Conservation (phyloP, 2,888 invertebrate genomes). For the Ditylenchus weischeri region DNA sequence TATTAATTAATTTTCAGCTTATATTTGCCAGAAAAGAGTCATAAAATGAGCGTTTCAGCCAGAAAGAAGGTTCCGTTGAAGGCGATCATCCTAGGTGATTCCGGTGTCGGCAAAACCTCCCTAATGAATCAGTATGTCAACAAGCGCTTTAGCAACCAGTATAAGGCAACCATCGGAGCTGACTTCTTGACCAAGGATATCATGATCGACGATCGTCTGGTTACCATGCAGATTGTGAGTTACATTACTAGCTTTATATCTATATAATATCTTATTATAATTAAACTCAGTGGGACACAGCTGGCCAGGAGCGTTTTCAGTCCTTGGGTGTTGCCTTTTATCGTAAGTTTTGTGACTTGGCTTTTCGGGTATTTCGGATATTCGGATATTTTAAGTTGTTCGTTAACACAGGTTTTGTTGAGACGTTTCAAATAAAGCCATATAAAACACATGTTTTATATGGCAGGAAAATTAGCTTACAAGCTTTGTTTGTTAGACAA, state of each 20-base stretch:
- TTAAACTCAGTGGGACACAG: constrained; percentile 81
- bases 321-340: constrained; percentile 98
- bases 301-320: constrained; percentile 98
- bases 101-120: constrained; percentile 93
- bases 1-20: too few relatives aligned
- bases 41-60: constrained; percentile 3
- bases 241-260: background rate
- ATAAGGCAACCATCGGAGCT: constrained; percentile 98
- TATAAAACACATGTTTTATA: too few relatives aligned
- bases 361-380: too few relatives aligned
- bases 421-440: too few relatives aligned
- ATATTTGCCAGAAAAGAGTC: too few relatives aligned
- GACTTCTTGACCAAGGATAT: constrained; percentile 97
- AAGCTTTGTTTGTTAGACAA: too few relatives aligned
- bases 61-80: constrained; percentile 58
- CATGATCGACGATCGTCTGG: constrained; percentile 90
- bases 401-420: too few relatives aligned
- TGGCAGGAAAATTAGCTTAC: too few relatives aligned
- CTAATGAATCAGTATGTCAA: constrained; percentile 99
- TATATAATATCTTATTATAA: background rate
- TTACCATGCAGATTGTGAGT: constrained; percentile 79
- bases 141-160: constrained; percentile 98
- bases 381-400: too few relatives aligned
- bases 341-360: constrained; percentile 63
- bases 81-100: constrained; percentile 51